Conservation (phyloP, 2,797 vertebrate genomes). For the Gallinago solitaria region DNA sequence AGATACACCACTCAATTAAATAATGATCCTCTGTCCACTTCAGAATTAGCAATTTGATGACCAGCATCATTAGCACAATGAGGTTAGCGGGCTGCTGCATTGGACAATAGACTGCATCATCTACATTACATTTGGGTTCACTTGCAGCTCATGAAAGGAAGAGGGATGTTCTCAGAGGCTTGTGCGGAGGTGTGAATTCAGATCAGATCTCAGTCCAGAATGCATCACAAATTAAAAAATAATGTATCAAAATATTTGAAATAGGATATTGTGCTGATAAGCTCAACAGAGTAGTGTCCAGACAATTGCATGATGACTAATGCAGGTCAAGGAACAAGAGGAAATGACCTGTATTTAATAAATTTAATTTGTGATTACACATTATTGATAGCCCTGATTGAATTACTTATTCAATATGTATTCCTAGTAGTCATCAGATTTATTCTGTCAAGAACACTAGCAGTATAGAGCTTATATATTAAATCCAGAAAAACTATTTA, state of each 20-base stretch:
- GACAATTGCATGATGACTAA: neutral
- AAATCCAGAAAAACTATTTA: neutral
- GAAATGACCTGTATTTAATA: conserved; percentile 2
- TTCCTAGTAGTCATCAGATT: neutral
- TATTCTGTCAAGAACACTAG: neutral
- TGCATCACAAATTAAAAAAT: neutral
- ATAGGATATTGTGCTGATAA: neutral
- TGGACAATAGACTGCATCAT: neutral
- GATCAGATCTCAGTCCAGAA: neutral
- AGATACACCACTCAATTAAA: neutral
- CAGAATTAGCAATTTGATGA: neutral
- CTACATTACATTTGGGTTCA: neutral
- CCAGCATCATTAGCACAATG: neutral
- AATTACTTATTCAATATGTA: neutral
- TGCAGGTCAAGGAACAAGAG: conserved; percentile 1
- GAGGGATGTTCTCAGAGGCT: neutral
- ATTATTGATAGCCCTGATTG: neutral
- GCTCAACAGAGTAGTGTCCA: neutral
- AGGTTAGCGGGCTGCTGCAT: neutral
- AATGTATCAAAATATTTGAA: neutral
- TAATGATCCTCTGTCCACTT: neutral
- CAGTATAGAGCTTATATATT: neutral
- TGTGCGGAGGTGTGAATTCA: neutral
- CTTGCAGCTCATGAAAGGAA: neutral
- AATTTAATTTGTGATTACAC: neutral